Conservation (phyloP, 2,888 invertebrate genomes). For the Busseola fusca region DNA sequence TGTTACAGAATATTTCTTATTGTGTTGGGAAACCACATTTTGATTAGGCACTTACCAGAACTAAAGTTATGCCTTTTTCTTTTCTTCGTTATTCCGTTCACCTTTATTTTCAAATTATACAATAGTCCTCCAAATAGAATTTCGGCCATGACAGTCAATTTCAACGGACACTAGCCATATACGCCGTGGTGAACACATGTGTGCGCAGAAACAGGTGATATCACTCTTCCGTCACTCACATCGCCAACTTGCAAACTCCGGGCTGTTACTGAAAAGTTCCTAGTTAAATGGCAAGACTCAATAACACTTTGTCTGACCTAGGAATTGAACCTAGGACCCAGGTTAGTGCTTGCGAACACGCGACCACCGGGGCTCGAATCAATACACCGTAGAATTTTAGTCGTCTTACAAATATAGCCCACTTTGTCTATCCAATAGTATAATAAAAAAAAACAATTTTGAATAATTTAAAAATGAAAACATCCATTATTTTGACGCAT, state of each 20-base stretch:
- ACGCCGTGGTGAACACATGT: neutral
- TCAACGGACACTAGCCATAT: neutral
- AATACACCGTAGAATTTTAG: no score
- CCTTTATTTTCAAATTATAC: conserved; percentile 6
- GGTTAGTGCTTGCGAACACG: neutral
- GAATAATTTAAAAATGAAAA: no score
- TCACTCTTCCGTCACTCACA: neutral
- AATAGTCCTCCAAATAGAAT: neutral
- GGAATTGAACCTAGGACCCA: neutral
- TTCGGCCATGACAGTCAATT: neutral
- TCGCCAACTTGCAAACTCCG: neutral
- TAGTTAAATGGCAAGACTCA: neutral
- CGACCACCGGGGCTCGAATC: conserved; percentile 3
- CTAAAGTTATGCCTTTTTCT: conserved; percentile 16
- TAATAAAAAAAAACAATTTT: no score
- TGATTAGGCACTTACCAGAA: conserved; percentile 33
- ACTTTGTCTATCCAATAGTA: no score
- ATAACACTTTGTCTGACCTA: neutral
- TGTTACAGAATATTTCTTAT: conserved; percentile 15
- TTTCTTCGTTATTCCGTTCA: neutral
- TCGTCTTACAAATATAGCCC: no score
- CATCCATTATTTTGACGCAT: no score
- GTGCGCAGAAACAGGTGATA: neutral
- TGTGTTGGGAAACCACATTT: conserved; percentile 21
- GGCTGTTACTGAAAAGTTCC: neutral